A percentile compares a stretch with the other conserved stretches of the same genome.
phyloP scores from a whole-genome alignment of 2,888 invertebrate genomes.

The Volucella bombylans region DNA sequence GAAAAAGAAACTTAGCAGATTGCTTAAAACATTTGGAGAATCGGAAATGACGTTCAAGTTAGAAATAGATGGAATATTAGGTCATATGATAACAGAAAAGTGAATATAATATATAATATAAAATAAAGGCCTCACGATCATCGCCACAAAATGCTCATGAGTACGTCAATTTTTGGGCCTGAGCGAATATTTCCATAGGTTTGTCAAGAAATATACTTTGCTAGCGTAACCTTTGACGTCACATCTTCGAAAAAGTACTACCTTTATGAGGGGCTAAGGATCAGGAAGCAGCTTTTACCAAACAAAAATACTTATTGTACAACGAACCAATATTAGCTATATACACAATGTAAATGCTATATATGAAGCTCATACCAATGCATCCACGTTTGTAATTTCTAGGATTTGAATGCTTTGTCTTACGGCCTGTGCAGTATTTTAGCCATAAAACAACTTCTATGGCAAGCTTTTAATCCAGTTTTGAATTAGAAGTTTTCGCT shows the following conservation, averaged over 20 bases:
- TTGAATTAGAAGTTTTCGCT: too few relatives aligned
- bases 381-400: constrained; percentile 15
- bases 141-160: constrained; percentile 19
- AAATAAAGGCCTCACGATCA: constrained; percentile 22
- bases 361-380: constrained; percentile 12
- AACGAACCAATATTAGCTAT: constrained; percentile 28
- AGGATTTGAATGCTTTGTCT: constrained; percentile 8
- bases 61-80: constrained; percentile 1
- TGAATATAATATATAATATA: constrained; percentile 17
- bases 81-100: constrained; percentile 8
- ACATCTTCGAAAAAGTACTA: constrained; percentile 11
- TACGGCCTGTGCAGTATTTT: neutral
- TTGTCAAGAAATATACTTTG: constrained; percentile 17
- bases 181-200: constrained; percentile 4
- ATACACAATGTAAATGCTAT: constrained; percentile 5
- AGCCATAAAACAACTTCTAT: neutral
- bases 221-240: constrained; percentile 24
- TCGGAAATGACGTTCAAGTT: neutral
- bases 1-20: too few relatives aligned
- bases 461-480: too few relatives aligned
- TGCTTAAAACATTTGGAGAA: constrained; percentile 14
- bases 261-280: neutral
- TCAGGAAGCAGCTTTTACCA: constrained; percentile 12
- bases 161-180: neutral
- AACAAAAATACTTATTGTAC: constrained; percentile 1